Conservation (phyloP, 2,888 invertebrate genomes). For the Malthinus flaveolus region DNA sequence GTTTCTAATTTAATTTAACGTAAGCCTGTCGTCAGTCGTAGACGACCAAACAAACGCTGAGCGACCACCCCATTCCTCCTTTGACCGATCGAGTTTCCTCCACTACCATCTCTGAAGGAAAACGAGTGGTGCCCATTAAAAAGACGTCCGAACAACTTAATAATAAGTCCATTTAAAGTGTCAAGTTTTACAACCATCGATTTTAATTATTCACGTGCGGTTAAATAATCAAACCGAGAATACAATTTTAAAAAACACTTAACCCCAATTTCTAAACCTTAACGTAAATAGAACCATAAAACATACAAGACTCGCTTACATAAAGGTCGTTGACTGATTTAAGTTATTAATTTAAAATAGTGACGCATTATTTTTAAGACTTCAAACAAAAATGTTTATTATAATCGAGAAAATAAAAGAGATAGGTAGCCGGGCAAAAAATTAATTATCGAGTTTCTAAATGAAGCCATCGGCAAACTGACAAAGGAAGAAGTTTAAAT, state of each 20-base stretch:
- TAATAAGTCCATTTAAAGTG: slow-evolving; percentile 23
- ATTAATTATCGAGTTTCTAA: slow-evolving; percentile 8
- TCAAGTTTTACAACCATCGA: slow-evolving; percentile 26
- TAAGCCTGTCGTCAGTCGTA: no score
- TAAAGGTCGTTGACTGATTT: slow-evolving; percentile 33
- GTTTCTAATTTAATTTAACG: neutral
- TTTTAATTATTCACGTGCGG: slow-evolving; percentile 41
- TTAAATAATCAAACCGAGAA: slow-evolving; percentile 37
- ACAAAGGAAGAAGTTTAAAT: slow-evolving; percentile 38
- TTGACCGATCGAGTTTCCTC: no score
- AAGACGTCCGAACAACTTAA: slow-evolving; percentile 30
- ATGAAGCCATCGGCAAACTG: slow-evolving; percentile 13
- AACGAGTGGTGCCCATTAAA: slow-evolving; percentile 7
- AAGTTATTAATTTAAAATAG: slow-evolving; percentile 27
- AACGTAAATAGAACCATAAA: slow-evolving; percentile 33
- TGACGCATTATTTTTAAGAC: slow-evolving; percentile 24
- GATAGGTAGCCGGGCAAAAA: neutral
- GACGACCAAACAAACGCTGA: no score
- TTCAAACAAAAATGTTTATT: slow-evolving; percentile 16
- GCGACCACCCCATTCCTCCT: no score
- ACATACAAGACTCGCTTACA: slow-evolving; percentile 27
- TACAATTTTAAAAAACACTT: slow-evolving; percentile 37
- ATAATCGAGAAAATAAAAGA: slow-evolving; percentile 10
- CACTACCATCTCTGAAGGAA: neutral
- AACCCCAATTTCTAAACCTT: slow-evolving; percentile 32